Percentiles rank a stretch among this genome's conserved stretches.
Evolutionary conservation across 2,113 vertebrate genomes (phyloP).

Genomic region (Tetrao urogallus): DNA sequence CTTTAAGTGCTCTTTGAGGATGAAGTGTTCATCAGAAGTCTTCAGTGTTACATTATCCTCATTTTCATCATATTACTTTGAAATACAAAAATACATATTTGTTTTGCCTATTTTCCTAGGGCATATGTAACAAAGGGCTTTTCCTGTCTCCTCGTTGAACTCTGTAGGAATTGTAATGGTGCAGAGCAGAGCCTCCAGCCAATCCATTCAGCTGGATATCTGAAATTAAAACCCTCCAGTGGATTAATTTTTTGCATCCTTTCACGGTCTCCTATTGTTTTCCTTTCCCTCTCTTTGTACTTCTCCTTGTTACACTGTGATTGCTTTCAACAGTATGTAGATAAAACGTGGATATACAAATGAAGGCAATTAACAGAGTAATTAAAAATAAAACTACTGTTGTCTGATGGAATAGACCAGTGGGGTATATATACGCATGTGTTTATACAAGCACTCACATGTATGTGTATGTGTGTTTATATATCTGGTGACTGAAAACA

Average conservation of each 20-base stretch:
- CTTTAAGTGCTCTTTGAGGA: conserved; percentile 52
- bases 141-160: background rate
- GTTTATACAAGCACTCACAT: background rate
- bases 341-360: background rate
- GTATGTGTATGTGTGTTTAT: background rate
- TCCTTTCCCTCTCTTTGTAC: background rate
- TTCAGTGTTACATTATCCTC: background rate
- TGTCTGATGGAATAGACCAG: background rate
- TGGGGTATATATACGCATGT: fast-evolving
- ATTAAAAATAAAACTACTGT: background rate
- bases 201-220: background rate
- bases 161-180: background rate
- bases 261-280: background rate
- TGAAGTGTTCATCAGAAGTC: conserved; percentile 45
- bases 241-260: conserved; percentile 2
- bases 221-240: conserved; percentile 13
- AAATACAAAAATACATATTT: background rate
- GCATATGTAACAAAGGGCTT: background rate
- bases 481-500: background rate
- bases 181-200: background rate
- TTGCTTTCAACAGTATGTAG: background rate
- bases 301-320: fast-evolving
- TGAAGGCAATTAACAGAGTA: background rate
- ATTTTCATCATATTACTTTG: conserved; percentile 18
- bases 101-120: background rate